A percentile compares a stretch with the other conserved stretches of the same genome.
phyloP scores from a whole-genome alignment of 2,113 vertebrate species.

The Triplophysa tibetana region DNA sequence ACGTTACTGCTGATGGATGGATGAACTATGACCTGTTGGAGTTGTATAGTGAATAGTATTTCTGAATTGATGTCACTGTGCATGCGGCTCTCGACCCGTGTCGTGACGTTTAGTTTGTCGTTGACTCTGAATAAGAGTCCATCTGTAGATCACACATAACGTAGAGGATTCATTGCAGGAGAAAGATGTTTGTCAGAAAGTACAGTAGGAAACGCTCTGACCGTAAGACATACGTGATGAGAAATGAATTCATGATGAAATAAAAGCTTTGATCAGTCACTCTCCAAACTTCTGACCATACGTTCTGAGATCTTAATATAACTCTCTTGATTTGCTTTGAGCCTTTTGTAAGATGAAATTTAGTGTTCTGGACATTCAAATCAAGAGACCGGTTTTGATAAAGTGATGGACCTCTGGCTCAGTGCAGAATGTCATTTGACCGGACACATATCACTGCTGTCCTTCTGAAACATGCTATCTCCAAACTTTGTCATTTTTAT shows the following conservation, averaged over 20 bases:
- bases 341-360: background rate
- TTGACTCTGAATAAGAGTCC: constrained; percentile 1
- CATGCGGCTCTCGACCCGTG: background rate
- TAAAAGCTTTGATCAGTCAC: background rate
- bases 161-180: background rate
- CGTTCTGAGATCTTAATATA: background rate
- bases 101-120: background rate
- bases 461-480: no score
- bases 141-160: constrained; percentile 14
- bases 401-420: no score
- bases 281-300: background rate
- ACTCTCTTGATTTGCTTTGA: background rate
- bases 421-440: no score
- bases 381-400: no score
- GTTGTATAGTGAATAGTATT: constrained; percentile 25
- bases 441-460: no score
- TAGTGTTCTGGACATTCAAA: background rate
- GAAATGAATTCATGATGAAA: constrained; percentile 1
- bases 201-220: background rate
- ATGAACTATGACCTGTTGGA: constrained; percentile 1
- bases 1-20: background rate
- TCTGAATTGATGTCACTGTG: background rate
- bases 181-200: background rate
- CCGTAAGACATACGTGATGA: background rate
- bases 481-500: no score